Conservation (phyloP, 1,140 invertebrate genomes). For the Neodiprion pinetum region DNA sequence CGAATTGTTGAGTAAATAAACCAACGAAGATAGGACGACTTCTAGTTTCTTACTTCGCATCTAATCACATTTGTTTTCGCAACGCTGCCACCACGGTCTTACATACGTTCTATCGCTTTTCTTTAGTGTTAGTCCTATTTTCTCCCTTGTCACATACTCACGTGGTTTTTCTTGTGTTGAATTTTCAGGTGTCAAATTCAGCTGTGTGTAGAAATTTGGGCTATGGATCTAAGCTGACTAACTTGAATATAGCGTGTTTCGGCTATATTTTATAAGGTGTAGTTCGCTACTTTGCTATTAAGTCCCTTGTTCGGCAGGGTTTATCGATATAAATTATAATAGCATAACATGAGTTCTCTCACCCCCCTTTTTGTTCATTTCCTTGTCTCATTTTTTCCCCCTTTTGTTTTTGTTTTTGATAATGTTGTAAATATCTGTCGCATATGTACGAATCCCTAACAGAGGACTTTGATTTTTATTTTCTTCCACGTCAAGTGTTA, state of each 20-base stretch:
- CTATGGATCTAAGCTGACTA: slow-evolving; percentile 49
- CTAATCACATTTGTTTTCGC: background rate
- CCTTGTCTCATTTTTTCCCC: background rate
- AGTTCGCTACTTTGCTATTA: slow-evolving; percentile 28
- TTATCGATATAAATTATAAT: background rate
- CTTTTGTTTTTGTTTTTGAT: background rate
- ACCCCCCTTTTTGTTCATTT: background rate
- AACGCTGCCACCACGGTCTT: background rate
- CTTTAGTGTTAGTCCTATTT: slow-evolving; percentile 9
- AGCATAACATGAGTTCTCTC: background rate
- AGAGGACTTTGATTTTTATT: no score
- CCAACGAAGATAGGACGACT: no score
- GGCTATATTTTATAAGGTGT: slow-evolving; percentile 53
- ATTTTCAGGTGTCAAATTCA: slow-evolving; percentile 74
- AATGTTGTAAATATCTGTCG: background rate
- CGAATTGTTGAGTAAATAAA: no score
- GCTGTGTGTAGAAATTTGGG: slow-evolving; percentile 69
- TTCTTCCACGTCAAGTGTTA: no score
- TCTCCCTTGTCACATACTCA: slow-evolving; percentile 16
- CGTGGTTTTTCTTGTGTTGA: slow-evolving; percentile 29
- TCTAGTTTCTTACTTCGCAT: background rate
- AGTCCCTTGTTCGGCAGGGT: background rate
- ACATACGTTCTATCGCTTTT: background rate
- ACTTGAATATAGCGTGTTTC: slow-evolving; percentile 52
- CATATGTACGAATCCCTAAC: no score